Base-by-base conservation (phyloP, 1,140 invertebrate species). In the Heliothis subflexa region DNA sequence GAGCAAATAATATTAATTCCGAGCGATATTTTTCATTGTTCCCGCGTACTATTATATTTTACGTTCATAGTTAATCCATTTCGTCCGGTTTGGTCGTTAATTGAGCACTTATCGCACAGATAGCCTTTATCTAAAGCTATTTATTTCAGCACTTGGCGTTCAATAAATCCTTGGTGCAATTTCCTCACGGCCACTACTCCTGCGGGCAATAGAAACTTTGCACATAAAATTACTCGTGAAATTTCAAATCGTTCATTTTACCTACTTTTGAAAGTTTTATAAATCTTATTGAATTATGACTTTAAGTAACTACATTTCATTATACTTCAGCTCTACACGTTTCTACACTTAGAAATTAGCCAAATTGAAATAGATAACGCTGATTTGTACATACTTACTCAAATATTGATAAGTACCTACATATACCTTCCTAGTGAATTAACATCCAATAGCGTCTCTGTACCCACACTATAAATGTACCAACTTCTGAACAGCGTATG, bases 161-260 rank as follows among this genome's bases (percentile, higher is more conserved):
- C n/a, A 62, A 62, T 62, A 62, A 62, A 62, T 62, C 61, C 40
- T 62, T 45, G 40, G 61, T 62, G 61, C 28, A 62, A 62, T 62
- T 62, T 62, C 61, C 61, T 62, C 33, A 5, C 61, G 61, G 28
- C 61, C 33, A 62, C 61, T 62, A 62, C 13, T 45, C 4, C 61
- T 33, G 13, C 14, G 28, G 21, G 13, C n/a, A 16, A 62, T 62
- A 40, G 14, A 45, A 62, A 62, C 28, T 62, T 62, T 62, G 33
- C 61, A 62, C 61, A 62, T 62, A 62, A 62, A 62, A 62, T 62
- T 14, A 9, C 61, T 62, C 61, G 61, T 62, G 40, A 62, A 62
- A 40, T 14, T 40, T 1, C n/a, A 62, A 62, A 62, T 62, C 33
- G 61, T 62, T 62, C 14, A 45, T 40, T 62, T 62, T 45, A 62